phyloP scores from a whole-genome alignment of 1,140 invertebrate genomes.

The Argopecten irradians region DNA sequence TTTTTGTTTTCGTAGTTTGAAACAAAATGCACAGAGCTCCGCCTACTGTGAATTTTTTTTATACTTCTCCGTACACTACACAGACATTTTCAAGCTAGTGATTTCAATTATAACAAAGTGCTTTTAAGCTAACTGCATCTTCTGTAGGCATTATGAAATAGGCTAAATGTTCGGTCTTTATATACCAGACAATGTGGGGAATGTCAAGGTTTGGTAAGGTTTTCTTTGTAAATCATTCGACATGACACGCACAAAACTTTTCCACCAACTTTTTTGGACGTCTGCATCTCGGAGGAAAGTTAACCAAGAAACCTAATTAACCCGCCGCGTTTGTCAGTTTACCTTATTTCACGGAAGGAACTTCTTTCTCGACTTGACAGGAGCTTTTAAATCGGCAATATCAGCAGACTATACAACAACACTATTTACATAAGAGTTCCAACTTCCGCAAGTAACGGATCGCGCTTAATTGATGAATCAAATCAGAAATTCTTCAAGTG shows the following conservation, averaged over 20 bases:
- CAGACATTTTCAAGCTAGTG: constrained; percentile 16
- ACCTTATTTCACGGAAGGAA: constrained; percentile 16
- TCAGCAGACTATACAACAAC: neutral
- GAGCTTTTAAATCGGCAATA: neutral
- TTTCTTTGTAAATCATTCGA: neutral
- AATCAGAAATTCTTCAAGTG: neutral
- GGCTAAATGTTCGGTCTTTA: neutral
- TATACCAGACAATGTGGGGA: neutral
- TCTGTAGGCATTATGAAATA: constrained; percentile 17
- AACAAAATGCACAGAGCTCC: neutral
- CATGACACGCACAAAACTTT: neutral
- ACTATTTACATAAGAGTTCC: neutral
- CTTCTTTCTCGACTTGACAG: neutral
- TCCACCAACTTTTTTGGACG: neutral
- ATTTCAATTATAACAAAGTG: constrained; percentile 18
- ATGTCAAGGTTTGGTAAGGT: neutral
- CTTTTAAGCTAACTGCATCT: neutral
- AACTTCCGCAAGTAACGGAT: neutral
- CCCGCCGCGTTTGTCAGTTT: neutral
- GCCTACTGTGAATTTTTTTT: neutral
- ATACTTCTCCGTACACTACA: neutral
- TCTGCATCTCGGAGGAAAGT: constrained; percentile 13
- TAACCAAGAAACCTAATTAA: constrained; percentile 3
- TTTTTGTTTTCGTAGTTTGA: neutral
- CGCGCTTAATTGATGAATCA: neutral